A percentile compares a stretch with the other conserved stretches of the same genome.
phyloP scores from a whole-genome alignment of 2,113 vertebrate genomes.

The Melanocharis versteri region DNA sequence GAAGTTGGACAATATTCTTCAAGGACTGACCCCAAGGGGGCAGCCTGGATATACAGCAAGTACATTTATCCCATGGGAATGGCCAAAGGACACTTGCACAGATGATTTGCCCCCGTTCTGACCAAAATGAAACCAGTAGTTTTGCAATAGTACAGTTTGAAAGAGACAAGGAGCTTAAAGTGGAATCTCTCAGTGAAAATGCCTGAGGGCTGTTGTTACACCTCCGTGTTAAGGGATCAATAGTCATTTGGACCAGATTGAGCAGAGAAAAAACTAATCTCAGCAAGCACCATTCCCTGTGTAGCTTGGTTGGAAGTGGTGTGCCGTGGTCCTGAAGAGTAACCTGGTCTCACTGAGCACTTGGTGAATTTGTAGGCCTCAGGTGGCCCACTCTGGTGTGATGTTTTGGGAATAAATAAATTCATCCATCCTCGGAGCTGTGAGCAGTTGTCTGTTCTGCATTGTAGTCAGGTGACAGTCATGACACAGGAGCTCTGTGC shows the following conservation, averaged over 20 bases:
- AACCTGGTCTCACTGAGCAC: background rate
- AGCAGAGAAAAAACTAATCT: background rate
- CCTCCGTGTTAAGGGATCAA: background rate
- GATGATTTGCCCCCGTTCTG: background rate
- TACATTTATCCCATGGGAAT: background rate
- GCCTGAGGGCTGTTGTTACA: background rate
- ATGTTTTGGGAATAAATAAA: background rate
- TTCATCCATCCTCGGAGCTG: background rate
- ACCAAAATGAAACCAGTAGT: background rate
- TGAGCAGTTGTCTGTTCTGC: background rate
- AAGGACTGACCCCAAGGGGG: background rate
- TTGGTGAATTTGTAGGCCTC: background rate
- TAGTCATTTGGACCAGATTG: conserved; percentile 12
- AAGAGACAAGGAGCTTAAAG: conserved; percentile 18
- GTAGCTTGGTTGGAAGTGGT: background rate
- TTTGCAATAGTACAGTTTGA: background rate
- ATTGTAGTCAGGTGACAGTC: background rate
- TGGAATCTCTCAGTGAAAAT: background rate
- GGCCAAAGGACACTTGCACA: background rate
- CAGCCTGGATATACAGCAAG: background rate
- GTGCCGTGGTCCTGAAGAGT: background rate
- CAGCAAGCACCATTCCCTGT: background rate
- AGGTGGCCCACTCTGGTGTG: background rate
- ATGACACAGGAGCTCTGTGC: background rate
- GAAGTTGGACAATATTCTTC: background rate